Base-by-base conservation (phyloP, 2,797 vertebrate genomes). In the Microctenopoma steveboyesi region DNA sequence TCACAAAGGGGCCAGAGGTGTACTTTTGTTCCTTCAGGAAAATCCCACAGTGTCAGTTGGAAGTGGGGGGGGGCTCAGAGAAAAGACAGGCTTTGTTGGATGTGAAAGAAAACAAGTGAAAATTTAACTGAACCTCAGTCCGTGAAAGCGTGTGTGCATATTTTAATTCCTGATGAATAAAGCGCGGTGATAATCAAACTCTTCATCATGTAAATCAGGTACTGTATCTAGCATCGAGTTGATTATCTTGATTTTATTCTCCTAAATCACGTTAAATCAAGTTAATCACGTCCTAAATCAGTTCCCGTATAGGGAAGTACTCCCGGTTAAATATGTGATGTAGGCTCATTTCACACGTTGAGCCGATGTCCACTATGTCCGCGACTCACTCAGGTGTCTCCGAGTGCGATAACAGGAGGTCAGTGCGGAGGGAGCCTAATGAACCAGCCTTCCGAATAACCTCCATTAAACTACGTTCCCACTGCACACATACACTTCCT, bases 171-270 rank as follows among this genome's bases (percentile, higher is more conserved):
- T 62, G 58, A 84, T 74, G 73, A 81, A 76, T 47, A 69, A 70
- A 74, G 46, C 54, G 50, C 50, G n/a, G 61, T 46, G 54, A 63
- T 76, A 73, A 85, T 82, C 80, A 79, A 56, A 81, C 72, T 68
- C 67, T 72, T 81, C 77, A 86, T 86, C 82, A 71, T 81, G 80
- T 70, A 79, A 87, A 88, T 81, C 76, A 81, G 77, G 49, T 58
- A n/a, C 66, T 60, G 76, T 70, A 78, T 79, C 78, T 4, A 12
- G 37, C 43, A 71, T 64, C 60, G 45, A 72, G 77, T 50, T 80
- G 64, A 87, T 84, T 80, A 77, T 79, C 81, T 66, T 47, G 55
- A 79, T 77, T 84, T 77, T 51, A 70, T 42, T 54, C 63, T 14
- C 45, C 45, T 54, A 30, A 72, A 52, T 69, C 51, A 5, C n/a